Evolutionary conservation across 30 jellyfish, hydroid and myxozoan genomes (phyloP), one percentile per base, ranked within the genome.

Genomic region (Haliclystus octoradiatus): DNA sequence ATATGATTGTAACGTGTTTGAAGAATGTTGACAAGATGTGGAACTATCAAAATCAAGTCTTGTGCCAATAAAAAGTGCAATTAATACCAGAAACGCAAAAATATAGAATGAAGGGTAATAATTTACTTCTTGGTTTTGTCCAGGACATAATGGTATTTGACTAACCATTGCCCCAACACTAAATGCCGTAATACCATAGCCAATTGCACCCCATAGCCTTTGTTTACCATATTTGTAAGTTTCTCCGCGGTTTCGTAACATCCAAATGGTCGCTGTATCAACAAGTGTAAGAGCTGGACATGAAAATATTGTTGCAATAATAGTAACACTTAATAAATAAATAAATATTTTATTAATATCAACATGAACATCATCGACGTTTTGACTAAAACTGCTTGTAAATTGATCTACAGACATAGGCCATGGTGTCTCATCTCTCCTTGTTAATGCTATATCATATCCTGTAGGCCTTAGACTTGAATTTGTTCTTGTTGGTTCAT

Each of bases 181-280:
- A 73, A 86, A 86, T 19, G 96, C 78, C 1, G 92, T 78, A 3
- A 76, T 23, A 23, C 96, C 96, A 94, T 94, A 86, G 13, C 96
- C 96, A 3, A 86, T 64, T 9, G 96, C 47, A 46, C 96, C 96
- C 96, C 96, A 86, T n/a, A 86, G 78, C 31, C 96, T 52, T 50
- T 86, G 96, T 82, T 72, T 72, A 2, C 96, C 96, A 40, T 86
- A 86, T 57, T 72, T 77, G 63, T 86, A 74, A 2, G 94, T 69
- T 68, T 86, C 96, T 2, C 72, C 82, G 30, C 74, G 78, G 12
- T 76, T 82, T 47, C 74, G 67, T 29, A 86, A 35, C 85, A 77
- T 86, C 27, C 91, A 92, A 14, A 86, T 86, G 26, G 96, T 86
- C 1, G 75, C 93, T 2, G 96, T 86, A 62, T 86, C 96, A 1